These are phyloP conservation scores for Heteromurus nitidus DNA, from an alignment of 2,888 invertebrate species.

Conservation along the genomic window DNA sequence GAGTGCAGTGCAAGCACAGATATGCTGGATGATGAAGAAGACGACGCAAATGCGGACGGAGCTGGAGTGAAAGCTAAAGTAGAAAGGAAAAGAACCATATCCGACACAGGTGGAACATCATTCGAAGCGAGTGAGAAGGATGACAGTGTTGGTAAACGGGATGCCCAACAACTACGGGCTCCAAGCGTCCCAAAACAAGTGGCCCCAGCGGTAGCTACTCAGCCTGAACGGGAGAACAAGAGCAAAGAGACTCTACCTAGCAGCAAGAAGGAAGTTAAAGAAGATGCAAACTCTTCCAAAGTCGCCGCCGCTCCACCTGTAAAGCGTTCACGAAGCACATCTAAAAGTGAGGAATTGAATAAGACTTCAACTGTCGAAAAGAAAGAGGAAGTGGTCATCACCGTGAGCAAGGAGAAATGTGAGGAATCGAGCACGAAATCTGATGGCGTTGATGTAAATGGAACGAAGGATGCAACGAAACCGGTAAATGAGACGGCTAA, in stretches of 20 bases:
- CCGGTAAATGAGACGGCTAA: slow-evolving; percentile 21
- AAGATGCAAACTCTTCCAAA: too few species aligned
- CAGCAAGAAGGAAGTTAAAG: neutral
- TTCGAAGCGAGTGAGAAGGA: slow-evolving; percentile 43
- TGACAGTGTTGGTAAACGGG: neutral
- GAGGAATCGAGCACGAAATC: too few species aligned
- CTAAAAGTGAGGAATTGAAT: too few species aligned
- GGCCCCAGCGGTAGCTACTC: too few species aligned
- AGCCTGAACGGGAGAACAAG: neutral
- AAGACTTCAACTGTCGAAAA: neutral
- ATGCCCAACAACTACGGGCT: neutral
- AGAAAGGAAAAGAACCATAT: slow-evolving; percentile 19
- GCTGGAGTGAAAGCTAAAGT: slow-evolving; percentile 80
- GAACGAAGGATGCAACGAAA: slow-evolving; percentile 2
- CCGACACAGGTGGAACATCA: slow-evolving; percentile 34
- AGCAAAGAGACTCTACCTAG: too few species aligned
- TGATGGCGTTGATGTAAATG: slow-evolving; percentile 5
- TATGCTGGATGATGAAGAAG: slow-evolving; percentile 37
- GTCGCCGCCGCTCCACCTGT: too few species aligned
- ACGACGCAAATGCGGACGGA: slow-evolving; percentile 81
- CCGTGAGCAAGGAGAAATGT: neutral
- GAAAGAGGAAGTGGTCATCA: neutral
- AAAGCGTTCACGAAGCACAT: too few species aligned
- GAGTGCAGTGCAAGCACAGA: slow-evolving; percentile 69
- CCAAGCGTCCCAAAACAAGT: neutral